Evolutionary conservation across 37 sponge, comb jelly and placozoan species (phyloP), one percentile per base, ranked within the genome.

Genomic region (Geodia barretti): DNA sequence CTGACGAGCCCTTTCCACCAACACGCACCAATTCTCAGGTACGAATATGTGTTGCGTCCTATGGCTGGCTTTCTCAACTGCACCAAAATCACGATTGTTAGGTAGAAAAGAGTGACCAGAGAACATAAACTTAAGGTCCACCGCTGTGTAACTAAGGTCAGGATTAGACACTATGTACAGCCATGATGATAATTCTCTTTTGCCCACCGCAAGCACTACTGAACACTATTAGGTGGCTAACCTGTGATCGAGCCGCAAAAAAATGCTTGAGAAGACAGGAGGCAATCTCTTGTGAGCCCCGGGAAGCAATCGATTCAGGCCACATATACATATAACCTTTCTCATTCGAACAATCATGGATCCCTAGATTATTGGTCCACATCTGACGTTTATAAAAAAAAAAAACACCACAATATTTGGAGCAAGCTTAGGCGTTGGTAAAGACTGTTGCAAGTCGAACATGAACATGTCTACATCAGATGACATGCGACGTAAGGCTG

Each of bases 51-150:
- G 39, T 26, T 70, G 63, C 17, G 72, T 20, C 23, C 28, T 25
- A 21, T 29, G 60, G 9, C 40, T 81, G 34, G 82, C 73, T 36
- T 29, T 47, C 39, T 81, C 82, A 35, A 81, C 70, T 20, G n/a
- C 17, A 19, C 83, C 67, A 31, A 74, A 74, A 74, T 74, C 75
- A 19, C 75, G 28, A 62, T 82, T 74, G 62, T 82, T 82, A 26
- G 83, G 83, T 19, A 73, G 67, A 32, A 73, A 82, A 23, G 83
- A 73, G 54, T 82, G 83, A 19, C 83, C 83, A 0, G 59, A 37
- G 9, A 74, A 24, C 83, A 83, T 74, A 36, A 83, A 83, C 58
- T 83, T 83, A 61, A 74, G 83, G 62, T 83, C 83, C 14, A 83
- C 58, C 26, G 74, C 26, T 39, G 65, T 41, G 31, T 47, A 83